Evolutionary conservation across 1,140 invertebrate species (phyloP), one percentile per base, ranked within the genome.

Genomic region (Leptopilina boulardi): DNA sequence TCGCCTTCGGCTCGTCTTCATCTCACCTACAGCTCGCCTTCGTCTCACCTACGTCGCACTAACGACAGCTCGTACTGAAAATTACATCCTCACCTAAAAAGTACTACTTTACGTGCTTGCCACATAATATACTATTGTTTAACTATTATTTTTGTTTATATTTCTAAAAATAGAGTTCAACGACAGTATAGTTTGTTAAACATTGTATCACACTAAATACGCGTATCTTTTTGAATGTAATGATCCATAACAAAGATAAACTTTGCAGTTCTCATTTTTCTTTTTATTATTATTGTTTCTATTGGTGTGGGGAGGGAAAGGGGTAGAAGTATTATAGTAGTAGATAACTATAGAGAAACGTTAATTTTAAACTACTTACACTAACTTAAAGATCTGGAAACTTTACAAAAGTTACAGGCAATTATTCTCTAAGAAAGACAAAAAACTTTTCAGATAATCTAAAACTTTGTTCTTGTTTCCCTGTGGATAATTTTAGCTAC

Each of bases 361-460:
- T 26, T 66, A 66, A 66, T 66, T 66, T 66, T 26, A 30, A 66
- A 66, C 26, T 66, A 66, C 56, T 66, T 66, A 66, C 54, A 59
- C 54, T 59, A 23, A 23, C 56, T 66, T 15, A 15, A 66, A 66
- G 23, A 66, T 66, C 56, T 30, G 13, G 21, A 66, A 66, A 66
- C 23, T 30, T 66, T 66, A 15, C 26, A 66, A 66, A 34, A 66
- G 23, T 30, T 66, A n/a, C 56, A 30, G 26, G 56, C 56, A 26
- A 66, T 66, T 66, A 30, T 66, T 66, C 56, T 66, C 3, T n/a
- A n/a, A n/a, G 56, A 15, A 66, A 59, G 26, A 15, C 56, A 13
- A 30, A n/a, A 66, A 66, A 66, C 26, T 66, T 66, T 66, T 15
- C 56, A 66, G 56, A 66, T 30, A 66, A 66, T 30, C 21, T 66